Percentiles rank a stretch among this genome's conserved stretches.
Evolutionary conservation across 2,113 vertebrate species (phyloP).

Genomic region (Talpa occidentalis): DNA sequence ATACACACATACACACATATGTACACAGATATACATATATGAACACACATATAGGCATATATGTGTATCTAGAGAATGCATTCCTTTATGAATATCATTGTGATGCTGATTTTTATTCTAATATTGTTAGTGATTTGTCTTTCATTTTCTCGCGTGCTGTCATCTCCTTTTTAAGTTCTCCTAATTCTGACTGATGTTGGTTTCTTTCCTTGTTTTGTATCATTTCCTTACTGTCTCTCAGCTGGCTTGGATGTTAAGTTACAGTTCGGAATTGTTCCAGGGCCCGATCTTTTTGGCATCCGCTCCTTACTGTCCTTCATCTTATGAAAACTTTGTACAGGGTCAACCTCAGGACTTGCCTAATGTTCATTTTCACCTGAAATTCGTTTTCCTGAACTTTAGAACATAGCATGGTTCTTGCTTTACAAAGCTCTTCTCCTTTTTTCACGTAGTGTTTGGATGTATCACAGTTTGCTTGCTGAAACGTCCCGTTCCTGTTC

Average conservation of each 20-base stretch:
- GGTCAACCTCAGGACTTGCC: background rate
- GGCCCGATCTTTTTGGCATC: background rate
- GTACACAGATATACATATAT: no score
- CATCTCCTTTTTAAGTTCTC: background rate
- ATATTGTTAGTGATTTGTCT: background rate
- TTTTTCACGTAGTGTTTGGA: background rate
- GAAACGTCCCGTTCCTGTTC: background rate
- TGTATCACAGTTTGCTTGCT: background rate
- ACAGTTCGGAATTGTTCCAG: background rate
- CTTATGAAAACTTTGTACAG: background rate
- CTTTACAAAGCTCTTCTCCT: background rate
- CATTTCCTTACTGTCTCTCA: background rate
- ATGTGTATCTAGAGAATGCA: no score
- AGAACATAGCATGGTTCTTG: background rate
- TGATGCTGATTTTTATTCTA: no score
- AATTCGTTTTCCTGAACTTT: background rate
- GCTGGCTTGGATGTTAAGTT: background rate
- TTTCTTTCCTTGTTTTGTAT: background rate
- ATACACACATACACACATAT: no score
- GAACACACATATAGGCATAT: no score
- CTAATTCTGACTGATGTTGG: background rate
- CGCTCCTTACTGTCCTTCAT: background rate
- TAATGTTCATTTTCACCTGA: background rate
- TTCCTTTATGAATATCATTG: no score
- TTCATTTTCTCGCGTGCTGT: constrained; percentile 6